Base-by-base conservation (phyloP, 1,140 invertebrate species). In the Magallana ariakensis region DNA sequence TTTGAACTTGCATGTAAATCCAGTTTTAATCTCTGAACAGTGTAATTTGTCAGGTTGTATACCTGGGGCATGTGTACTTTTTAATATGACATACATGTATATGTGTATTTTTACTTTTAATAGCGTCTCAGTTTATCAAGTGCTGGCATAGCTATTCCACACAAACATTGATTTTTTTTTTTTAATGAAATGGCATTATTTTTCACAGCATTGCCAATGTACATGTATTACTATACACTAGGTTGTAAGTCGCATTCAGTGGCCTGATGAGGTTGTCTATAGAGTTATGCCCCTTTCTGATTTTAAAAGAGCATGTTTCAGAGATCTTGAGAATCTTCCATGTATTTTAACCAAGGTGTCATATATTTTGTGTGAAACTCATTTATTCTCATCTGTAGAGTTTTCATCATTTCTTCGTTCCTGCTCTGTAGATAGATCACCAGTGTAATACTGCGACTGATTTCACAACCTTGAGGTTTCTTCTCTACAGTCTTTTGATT, bases 311-410 rank as follows among this genome's bases (percentile, higher is more conserved):
- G 8, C 1, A 26, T 75, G 62, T 75, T 75, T 19, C 66, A 33
- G 22, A 26, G 66, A 33, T 22, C 66, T 75, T 46, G 22, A 75
- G 22, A 62, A 7, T 62, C 58, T 62, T 62, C 58, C 58, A 16
- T 62, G 19, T 62, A 75, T 46, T 46, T 46, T 75, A 75, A 75
- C 66, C 66, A 75, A 75, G 66, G 66, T 75, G 66, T 75, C 66
- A 75, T 75, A 70, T 70, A 75, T 26, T 75, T 75, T 75, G 66
- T 75, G 66, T 75, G 66, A 75, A 75, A 13, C 33, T 75, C 66
- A 75, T 75, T 75, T 26, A 62, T 62, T 75, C 11, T 75, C 66
- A 75, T 75, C 66, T 26, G 22, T 33, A 75, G 66, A 8, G 13
- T 75, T 75, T 70, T 75, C 66, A 75, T 75, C 66, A 26, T 19